Percentiles rank a stretch among this genome's conserved stretches.
phyloP scores from a whole-genome alignment of 1,140 invertebrate species.

The Paramacrobiotus metropolitanus region DNA sequence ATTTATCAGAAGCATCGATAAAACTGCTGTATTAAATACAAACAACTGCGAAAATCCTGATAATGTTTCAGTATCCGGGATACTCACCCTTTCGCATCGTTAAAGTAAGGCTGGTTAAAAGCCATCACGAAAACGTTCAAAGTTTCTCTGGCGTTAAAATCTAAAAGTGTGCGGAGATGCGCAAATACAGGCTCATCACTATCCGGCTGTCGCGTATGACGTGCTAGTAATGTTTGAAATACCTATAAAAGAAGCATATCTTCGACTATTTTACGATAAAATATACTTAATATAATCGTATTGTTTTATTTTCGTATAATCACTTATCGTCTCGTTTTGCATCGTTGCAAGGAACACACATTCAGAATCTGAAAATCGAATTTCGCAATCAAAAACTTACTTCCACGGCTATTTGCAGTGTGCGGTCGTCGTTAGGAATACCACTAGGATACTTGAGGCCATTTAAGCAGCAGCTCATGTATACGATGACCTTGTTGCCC shows the following conservation, averaged over 20 bases:
- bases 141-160: slow-evolving; percentile 67
- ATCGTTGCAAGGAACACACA: too few species aligned
- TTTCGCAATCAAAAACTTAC: neutral
- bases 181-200: slow-evolving; percentile 19
- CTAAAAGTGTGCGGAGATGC: slow-evolving; percentile 40
- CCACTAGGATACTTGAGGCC: slow-evolving; percentile 54
- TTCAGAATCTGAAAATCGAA: too few species aligned
- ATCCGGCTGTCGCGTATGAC: neutral
- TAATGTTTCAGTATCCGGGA: neutral
- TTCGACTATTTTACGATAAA: too few species aligned
- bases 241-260: too few species aligned
- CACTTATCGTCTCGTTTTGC: too few species aligned
- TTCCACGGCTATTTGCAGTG: neutral
- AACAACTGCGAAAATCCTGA: neutral
- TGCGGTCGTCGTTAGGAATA: neutral
- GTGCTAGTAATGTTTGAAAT: neutral
- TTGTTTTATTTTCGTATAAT: too few species aligned
- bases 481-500: slow-evolving; percentile 75
- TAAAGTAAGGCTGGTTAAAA: neutral
- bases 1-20: too few species aligned
- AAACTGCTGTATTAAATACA: neutral
- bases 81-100: neutral
- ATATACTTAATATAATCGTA: too few species aligned
- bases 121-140: slow-evolving; percentile 57
- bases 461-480: slow-evolving; percentile 63